These are phyloP conservation scores for Biston stratarius DNA, from an alignment of 2,888 invertebrate genomes.

Conservation along the genomic window DNA sequence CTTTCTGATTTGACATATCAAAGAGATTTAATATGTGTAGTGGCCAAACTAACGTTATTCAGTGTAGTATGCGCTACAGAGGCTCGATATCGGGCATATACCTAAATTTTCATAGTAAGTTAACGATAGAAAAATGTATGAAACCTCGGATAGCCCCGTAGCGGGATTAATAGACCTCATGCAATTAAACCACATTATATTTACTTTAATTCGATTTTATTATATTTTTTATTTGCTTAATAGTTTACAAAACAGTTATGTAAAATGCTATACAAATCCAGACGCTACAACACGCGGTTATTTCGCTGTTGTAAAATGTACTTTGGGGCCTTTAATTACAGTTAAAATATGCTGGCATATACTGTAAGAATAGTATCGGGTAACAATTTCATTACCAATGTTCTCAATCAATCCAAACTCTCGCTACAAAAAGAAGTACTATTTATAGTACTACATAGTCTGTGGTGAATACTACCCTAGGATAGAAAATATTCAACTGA, in stretches of 20 bases:
- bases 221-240: slow-evolving; percentile 74
- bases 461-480: too few species aligned
- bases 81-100: too few species aligned
- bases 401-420: not conserved
- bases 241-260: slow-evolving; percentile 82
- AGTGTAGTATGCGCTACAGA: too few species aligned
- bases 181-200: slow-evolving; percentile 28
- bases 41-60: too few species aligned
- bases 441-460: too few species aligned
- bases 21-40: too few species aligned
- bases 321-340: slow-evolving; percentile 24
- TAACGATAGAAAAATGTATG: too few species aligned
- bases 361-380: not conserved
- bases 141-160: not conserved
- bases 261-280: slow-evolving; percentile 79
- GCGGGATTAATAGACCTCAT: not conserved
- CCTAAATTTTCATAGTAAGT: too few species aligned
- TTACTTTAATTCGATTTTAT: slow-evolving; percentile 53
- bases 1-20: too few species aligned
- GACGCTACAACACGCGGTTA: slow-evolving; percentile 54
- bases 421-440: not conserved
- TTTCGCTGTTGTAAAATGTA: slow-evolving; percentile 43
- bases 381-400: not conserved
- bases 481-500: slow-evolving; percentile 2
- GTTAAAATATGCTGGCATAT: slow-evolving; percentile 1